These are phyloP conservation scores for Rhagonycha lutea DNA, from an alignment of 2,888 invertebrate genomes.

Conservation along the genomic window DNA sequence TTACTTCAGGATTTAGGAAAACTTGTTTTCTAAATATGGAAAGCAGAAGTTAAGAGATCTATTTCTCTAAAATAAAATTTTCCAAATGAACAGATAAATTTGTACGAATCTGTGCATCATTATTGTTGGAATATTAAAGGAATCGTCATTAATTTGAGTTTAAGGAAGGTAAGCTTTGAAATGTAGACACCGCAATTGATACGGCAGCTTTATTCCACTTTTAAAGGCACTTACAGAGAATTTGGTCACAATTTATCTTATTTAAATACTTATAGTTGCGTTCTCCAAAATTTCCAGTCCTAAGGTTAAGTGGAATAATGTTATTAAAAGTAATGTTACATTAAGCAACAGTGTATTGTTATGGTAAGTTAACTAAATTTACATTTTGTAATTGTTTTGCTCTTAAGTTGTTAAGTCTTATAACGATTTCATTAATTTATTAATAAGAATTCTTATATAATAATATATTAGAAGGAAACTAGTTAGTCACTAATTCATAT, in stretches of 20 bases:
- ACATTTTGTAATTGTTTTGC: background rate
- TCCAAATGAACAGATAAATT: background rate
- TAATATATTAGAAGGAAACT: background rate
- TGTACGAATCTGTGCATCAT: slow-evolving; percentile 6
- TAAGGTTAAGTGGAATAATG: background rate
- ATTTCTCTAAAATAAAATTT: background rate
- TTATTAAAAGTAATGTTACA: background rate
- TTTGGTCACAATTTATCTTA: slow-evolving; percentile 20
- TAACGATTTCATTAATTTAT: background rate
- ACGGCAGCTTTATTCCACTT: slow-evolving; percentile 18
- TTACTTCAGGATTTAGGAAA: background rate
- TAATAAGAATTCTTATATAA: background rate
- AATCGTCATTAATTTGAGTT: slow-evolving; percentile 34
- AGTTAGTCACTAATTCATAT: background rate
- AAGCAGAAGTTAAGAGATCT: background rate
- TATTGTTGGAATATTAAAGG: slow-evolving; percentile 13
- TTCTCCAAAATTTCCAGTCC: slow-evolving; percentile 1
- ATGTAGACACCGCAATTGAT: slow-evolving; percentile 20
- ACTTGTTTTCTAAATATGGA: background rate
- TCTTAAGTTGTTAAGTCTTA: background rate
- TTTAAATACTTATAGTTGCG: slow-evolving; percentile 14
- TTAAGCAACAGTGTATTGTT: background rate
- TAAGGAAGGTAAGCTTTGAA: slow-evolving; percentile 22
- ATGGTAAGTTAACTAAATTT: background rate
- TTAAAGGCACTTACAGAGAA: slow-evolving; percentile 11